Base-by-base conservation (phyloP, 2,888 invertebrate species). In the Brachycybe producta region DNA sequence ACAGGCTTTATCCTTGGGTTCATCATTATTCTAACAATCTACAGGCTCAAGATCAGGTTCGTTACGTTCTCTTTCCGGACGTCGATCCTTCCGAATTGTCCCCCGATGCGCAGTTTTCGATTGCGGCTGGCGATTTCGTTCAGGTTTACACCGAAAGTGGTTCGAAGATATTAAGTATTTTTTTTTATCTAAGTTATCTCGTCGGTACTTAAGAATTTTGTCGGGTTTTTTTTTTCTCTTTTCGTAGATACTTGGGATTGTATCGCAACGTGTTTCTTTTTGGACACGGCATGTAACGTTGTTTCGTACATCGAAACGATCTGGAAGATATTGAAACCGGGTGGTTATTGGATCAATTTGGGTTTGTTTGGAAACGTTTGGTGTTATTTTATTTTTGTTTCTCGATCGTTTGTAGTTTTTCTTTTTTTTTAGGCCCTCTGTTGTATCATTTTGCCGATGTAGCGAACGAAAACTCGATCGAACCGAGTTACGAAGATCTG, bases 241-340 rank as follows among this genome's bases (percentile, higher is more conserved):
- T 19, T 24, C 49, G 61, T 70, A 38, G 77, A 81, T 54, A 75
- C 78, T 45, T 94, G 92, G 84, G 80, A 92, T 62, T 91, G 88
- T 64, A 80, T 99, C 0, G 86, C 88, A 0, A 92, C 95, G 0
- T 94, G 95, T 59, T 98, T 98, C 71, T 99, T 98, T 67, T 86
- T 98, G 50, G 98, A 99, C 70, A 98, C 98, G 62, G 95, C 95
- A 1, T 85, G 87, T 53, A 98, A 98, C 66, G 82, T 97, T 17
- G 82, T 95, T 3, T 83, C 85, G 61, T 97, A 95, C 62, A 81
- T 98, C 28, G 91, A 95, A 71, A 79, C 83, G 42, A 95, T 97
- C 64, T 84, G 81, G 67, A 76, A 77, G 60, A 87, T 95, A 58
- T 69, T 98, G 5, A 84, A 83, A 64, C 88, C 91, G 1, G 94